A percentile compares a stretch with the other conserved stretches of the same genome.
phyloP scores from a whole-genome alignment of 2,888 invertebrate species.

The Agrilus mali region DNA sequence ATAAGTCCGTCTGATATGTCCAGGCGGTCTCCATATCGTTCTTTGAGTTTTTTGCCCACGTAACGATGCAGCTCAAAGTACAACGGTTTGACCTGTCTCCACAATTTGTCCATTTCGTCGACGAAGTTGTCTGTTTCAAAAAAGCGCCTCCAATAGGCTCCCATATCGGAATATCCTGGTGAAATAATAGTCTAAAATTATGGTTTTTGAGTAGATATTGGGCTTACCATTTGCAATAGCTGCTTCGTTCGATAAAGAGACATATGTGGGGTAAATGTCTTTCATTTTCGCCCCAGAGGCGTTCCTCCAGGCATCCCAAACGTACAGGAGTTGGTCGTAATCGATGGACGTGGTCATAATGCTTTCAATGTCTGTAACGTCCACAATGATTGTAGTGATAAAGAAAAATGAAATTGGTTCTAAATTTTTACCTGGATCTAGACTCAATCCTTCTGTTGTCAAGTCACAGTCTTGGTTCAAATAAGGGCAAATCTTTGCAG shows the following conservation, averaged over 20 bases:
- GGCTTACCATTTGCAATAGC: slow-evolving; percentile 37
- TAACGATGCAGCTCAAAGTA: slow-evolving; percentile 51
- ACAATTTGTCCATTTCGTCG: slow-evolving; percentile 31
- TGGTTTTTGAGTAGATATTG: not conserved
- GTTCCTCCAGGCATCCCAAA: slow-evolving; percentile 55
- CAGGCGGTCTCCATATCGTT: slow-evolving; percentile 37
- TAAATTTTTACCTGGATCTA: not conserved
- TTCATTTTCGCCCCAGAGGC: slow-evolving; percentile 48
- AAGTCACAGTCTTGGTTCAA: slow-evolving; percentile 19
- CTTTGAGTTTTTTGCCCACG: slow-evolving; percentile 42
- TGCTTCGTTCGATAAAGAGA: slow-evolving; percentile 47
- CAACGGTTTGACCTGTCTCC: slow-evolving; percentile 48
- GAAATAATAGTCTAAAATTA: not conserved
- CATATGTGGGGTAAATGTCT: slow-evolving; percentile 45
- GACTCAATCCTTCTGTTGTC: not conserved
- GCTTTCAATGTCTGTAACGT: slow-evolving; percentile 25
- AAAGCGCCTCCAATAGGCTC: not conserved
- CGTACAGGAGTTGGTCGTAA: slow-evolving; percentile 46
- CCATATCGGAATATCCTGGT: slow-evolving; percentile 1
- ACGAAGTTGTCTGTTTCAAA: slow-evolving; percentile 25
- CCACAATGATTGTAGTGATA: no score
- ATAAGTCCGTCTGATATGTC: slow-evolving; percentile 39
- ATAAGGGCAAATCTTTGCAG: slow-evolving; percentile 27
- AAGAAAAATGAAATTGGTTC: not conserved
- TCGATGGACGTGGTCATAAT: slow-evolving; percentile 37